A percentile compares a stretch with the other conserved stretches of the same genome.
Evolutionary conservation across 2,888 invertebrate species (phyloP).

Genomic region (Scaptomyza cyrtandrae): DNA sequence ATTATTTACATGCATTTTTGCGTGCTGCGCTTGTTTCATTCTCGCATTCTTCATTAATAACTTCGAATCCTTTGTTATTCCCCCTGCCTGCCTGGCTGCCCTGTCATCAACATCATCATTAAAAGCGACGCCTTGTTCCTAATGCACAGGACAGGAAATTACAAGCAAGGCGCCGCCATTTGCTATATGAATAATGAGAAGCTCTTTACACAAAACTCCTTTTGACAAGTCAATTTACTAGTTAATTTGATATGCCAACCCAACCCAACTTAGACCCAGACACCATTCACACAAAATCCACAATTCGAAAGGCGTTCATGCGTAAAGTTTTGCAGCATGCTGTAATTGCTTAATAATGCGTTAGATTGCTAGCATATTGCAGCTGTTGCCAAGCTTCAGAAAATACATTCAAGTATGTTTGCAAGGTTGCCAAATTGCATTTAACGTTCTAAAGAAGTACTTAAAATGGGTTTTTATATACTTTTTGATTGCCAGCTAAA

Average conservation of each 20-base stretch:
- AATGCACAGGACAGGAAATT: constrained; percentile 51
- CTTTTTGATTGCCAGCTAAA: no score
- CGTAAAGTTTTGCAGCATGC: constrained; percentile 19
- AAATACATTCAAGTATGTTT: not conserved
- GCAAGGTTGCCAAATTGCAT: not conserved
- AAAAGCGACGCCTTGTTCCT: constrained; percentile 38
- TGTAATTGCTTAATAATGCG: constrained; percentile 60
- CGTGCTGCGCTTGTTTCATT: constrained; percentile 50
- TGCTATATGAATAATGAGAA: constrained; percentile 45
- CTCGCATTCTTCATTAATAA: constrained; percentile 63
- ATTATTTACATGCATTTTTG: constrained; percentile 71
- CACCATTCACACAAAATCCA: not conserved
- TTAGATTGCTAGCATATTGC: constrained; percentile 26
- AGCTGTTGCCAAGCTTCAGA: not conserved
- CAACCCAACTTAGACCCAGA: not conserved
- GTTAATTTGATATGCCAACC: constrained; percentile 78
- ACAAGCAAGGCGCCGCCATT: constrained; percentile 17
- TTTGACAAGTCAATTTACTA: constrained; percentile 82
- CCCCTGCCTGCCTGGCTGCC: not conserved
- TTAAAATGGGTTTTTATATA: no score
- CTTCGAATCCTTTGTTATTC: constrained; percentile 61
- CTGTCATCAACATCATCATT: constrained; percentile 26
- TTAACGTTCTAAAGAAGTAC: no score
- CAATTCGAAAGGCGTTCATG: constrained; percentile 21
- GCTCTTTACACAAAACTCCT: constrained; percentile 46